These are phyloP conservation scores for Porites lobata DNA, from an alignment of 92 coral and sea anemone species.

Conservation along the genomic window DNA sequence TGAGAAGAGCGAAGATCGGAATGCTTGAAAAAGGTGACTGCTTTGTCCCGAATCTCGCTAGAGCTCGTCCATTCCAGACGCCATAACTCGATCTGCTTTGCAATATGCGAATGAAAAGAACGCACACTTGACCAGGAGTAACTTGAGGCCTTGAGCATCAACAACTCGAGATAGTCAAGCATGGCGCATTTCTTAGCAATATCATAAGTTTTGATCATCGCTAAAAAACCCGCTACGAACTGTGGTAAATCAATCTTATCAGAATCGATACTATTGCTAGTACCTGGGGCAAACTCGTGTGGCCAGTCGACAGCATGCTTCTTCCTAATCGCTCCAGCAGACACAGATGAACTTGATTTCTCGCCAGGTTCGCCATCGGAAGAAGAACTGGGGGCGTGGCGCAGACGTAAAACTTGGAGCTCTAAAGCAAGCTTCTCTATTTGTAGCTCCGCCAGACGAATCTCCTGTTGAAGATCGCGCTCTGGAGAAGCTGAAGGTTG, in stretches of 20 bases:
- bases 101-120: slow-evolving; percentile 19
- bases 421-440: too few relatives aligned
- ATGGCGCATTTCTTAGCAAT: not conserved
- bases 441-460: too few relatives aligned
- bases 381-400: not conserved
- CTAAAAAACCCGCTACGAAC: slow-evolving; percentile 29
- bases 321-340: slow-evolving; percentile 10
- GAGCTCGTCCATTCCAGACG: not conserved
- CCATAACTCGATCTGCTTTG: slow-evolving; percentile 22
- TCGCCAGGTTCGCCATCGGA: not conserved
- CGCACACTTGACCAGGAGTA: slow-evolving; percentile 36
- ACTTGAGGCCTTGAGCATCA: slow-evolving; percentile 19
- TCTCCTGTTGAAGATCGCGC: not conserved
- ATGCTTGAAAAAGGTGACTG: not conserved
- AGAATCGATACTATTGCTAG: not conserved
- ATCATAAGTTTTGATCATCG: slow-evolving; percentile 31
- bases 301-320: slow-evolving; percentile 42
- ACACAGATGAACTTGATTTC: not conserved
- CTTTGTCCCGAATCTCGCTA: slow-evolving; percentile 11
- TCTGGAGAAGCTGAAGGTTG: too few relatives aligned
- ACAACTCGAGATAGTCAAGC: slow-evolving; percentile 21
- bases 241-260: slow-evolving; percentile 18
- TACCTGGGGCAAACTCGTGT: slow-evolving; percentile 42
- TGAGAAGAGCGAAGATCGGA: not conserved
- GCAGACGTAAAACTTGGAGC: too few relatives aligned